Percentiles rank a stretch among this genome's conserved stretches.
Evolutionary conservation across 2,797 vertebrate genomes (phyloP).

Genomic region (Vultur gryphus): DNA sequence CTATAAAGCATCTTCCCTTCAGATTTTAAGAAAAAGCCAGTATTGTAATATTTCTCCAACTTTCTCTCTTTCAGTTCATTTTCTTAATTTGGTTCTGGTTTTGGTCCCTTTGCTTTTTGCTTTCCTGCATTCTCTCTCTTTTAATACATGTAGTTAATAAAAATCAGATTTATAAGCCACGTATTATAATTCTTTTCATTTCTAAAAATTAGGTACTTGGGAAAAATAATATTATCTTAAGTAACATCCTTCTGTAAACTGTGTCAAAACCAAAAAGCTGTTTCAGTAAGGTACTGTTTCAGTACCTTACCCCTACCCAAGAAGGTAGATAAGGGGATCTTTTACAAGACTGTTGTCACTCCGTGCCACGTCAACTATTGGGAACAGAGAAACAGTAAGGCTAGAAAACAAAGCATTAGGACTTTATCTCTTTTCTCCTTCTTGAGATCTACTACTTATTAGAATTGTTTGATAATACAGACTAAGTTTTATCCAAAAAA

Average conservation of each 20-base stretch:
- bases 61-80: not conserved
- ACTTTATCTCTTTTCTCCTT: not conserved
- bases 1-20: not conserved
- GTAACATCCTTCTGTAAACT: not conserved
- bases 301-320: not conserved
- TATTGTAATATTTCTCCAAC: not conserved
- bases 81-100: not conserved
- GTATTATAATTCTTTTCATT: not conserved
- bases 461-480: not conserved
- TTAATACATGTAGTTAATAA: not conserved
- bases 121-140: not conserved
- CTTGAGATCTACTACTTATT: not conserved
- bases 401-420: not conserved
- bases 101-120: not conserved
- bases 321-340: not conserved
- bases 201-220: not conserved
- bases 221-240: not conserved
- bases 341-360: conserved; percentile 9
- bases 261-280: not conserved
- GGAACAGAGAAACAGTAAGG: not conserved
- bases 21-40: not conserved
- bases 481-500: not conserved
- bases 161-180: not conserved
- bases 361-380: not conserved
- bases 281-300: not conserved